Base-by-base conservation (phyloP, 53 echinoderm and acorn worm species). In the Luidia sarsii region DNA sequence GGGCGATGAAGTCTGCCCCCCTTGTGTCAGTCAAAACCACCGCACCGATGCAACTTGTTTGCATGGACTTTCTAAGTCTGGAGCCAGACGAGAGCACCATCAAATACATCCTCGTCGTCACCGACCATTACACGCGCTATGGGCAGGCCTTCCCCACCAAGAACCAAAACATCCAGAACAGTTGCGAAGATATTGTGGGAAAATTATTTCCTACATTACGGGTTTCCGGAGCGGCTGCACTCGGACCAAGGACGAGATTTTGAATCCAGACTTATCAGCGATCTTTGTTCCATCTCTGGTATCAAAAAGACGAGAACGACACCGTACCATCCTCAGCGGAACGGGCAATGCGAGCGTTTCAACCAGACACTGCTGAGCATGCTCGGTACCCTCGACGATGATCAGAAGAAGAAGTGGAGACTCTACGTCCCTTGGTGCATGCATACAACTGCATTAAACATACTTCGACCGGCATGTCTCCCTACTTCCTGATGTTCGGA, bases 341-440 rank as follows among this genome's bases (percentile, higher is more conserved):
- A 90, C 50, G 57, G 73, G 3, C 86, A 86, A 64, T 82, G 82
- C 15, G 90, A 90, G 53, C 72, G 90, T 9, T 90, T 90, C 50
- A 90, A 86, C 59, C 62, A 65, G 18, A 86, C 86, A 6, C 52
- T 82, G 5, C 41, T 90, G 15, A 67, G 53, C 36, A 57, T 90
- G 77, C 79, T 91, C 33, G 91, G 83, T 25, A 90, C 82, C 41
- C 75, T 82, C 8, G 86, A 71, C 11, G 82, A 86, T 18, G 59
- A 82, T 7, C 45, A 67, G 30, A 82, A 90, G 75, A 74, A 71
- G 38, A 68, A 83, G 19, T 91, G 87, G 86, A 27, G 87, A 14
- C 10, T 57, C 5, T 70, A 86, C 48, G 90, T 90, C 90, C 86
- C 50, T 48, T 90, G 8, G 90, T 86, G 29, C 89, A 89, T 21